phyloP scores from a whole-genome alignment of 2,797 vertebrate genomes.

The Gambelia wislizenii region DNA sequence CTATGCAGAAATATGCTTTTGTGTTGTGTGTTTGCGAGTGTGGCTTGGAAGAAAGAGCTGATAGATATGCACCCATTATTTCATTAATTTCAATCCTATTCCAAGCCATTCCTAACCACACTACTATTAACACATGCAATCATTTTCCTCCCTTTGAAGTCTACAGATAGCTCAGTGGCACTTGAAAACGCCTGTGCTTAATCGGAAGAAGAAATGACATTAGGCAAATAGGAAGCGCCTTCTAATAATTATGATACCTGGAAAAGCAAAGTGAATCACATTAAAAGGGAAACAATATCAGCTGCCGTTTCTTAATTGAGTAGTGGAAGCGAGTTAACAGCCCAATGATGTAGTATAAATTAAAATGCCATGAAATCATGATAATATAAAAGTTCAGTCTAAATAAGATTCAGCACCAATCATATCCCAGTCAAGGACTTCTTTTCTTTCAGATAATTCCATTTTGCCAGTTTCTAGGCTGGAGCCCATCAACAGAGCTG shows the following conservation, averaged over 20 bases:
- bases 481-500: background rate
- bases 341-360: constrained; percentile 73
- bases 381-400: constrained; percentile 65
- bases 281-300: constrained; percentile 71
- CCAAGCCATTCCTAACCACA: constrained; percentile 20
- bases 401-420: constrained; percentile 68
- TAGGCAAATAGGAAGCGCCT: constrained; percentile 66
- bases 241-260: constrained; percentile 67
- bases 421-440: constrained; percentile 60
- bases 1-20: background rate
- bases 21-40: background rate
- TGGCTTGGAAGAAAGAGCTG: background rate
- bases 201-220: constrained; percentile 34
- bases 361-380: constrained; percentile 74
- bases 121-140: constrained; percentile 2
- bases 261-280: constrained; percentile 58
- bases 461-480: background rate
- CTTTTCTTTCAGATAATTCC: constrained; percentile 65
- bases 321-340: constrained; percentile 70
- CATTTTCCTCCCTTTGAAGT: constrained; percentile 39
- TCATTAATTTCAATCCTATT: constrained; percentile 9
- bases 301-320: constrained; percentile 68
- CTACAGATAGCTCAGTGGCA: constrained; percentile 10
- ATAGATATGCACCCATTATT: background rate
- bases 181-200: constrained; percentile 51